These are phyloP conservation scores for Allolobophora icterica DNA, from an alignment of 2,888 invertebrate species.

Conservation along the genomic window DNA sequence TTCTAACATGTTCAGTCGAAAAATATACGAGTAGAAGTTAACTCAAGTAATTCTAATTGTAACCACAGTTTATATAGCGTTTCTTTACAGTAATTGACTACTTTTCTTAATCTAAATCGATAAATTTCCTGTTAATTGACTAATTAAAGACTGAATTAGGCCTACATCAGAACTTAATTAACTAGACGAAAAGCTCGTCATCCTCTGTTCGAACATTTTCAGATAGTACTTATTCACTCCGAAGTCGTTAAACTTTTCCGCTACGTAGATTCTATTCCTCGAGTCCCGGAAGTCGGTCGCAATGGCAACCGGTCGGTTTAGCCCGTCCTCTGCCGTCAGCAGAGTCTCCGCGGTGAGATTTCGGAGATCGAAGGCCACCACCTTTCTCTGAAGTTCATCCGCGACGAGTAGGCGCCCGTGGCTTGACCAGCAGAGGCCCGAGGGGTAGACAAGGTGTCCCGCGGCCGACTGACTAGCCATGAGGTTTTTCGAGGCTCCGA, in stretches of 20 bases:
- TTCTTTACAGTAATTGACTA: too few relatives aligned
- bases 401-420: background rate
- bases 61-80: too few relatives aligned
- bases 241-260: background rate
- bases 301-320: background rate
- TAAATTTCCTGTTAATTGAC: background rate
- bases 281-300: background rate
- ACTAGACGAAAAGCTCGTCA: background rate
- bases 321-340: background rate
- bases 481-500: background rate
- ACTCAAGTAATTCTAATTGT: too few relatives aligned
- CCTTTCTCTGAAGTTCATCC: background rate
- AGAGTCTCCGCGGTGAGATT: background rate
- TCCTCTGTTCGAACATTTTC: background rate
- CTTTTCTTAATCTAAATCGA: too few relatives aligned
- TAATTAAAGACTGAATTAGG: background rate
- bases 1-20: too few relatives aligned
- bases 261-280: background rate
- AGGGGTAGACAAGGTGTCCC: background rate
- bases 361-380: background rate
- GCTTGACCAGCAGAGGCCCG: background rate
- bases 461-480: background rate
- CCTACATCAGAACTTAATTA: background rate
- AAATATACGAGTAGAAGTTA: too few relatives aligned
- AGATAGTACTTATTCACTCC: background rate